Base-by-base conservation (phyloP, 2,797 vertebrate genomes). In the Chlorospingus semifuscus region DNA sequence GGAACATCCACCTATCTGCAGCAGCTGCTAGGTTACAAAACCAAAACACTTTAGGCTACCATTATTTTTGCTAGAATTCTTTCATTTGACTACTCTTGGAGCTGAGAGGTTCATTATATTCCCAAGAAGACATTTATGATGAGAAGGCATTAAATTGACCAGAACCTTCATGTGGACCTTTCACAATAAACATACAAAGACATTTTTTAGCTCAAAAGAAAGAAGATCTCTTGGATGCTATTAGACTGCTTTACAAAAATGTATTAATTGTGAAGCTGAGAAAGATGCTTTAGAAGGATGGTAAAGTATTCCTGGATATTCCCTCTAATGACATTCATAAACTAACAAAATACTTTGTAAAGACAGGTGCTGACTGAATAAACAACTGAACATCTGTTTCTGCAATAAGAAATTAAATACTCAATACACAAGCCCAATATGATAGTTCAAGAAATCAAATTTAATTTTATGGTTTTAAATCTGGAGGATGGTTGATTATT, bases 331-430 rank as follows among this genome's bases (percentile, higher is more conserved):
- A 63, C 44, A 76, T 75, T 75, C 71, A 94, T 76, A 76, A 81
- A 44, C 32, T 52, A 74, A 83, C 22, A 84, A 85, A 89, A 80
- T 41, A 75, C 61, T 69, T 75, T 47, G 61, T 63, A 65, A 77
- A 79, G 83, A 41, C 83, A 95, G 63, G 57, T 82, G 75, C 21
- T 55, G 32, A 46, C 10, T 55, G 36, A 91, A 85, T 57, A 92
- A 88, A 75, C 84, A 85, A 79, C 59, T 71, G 56, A 94, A 36
- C 80, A 76, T 94, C 92, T 89, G 44, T 81, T 95, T 89, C 55
- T 70, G 42, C 42, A 92, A 65, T 75, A 79, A 86, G 83, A 88
- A 90, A 86, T 75, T 1, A 89, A 83, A 88, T 81, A 27, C n/a
- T 86, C 57, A 64, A 65, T 83, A 78, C 12, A 44, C 18, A 90